Percentiles rank a stretch among this genome's conserved stretches.
Evolutionary conservation across 2,797 vertebrate species (phyloP).

Genomic region (Sebastes iracundus): DNA sequence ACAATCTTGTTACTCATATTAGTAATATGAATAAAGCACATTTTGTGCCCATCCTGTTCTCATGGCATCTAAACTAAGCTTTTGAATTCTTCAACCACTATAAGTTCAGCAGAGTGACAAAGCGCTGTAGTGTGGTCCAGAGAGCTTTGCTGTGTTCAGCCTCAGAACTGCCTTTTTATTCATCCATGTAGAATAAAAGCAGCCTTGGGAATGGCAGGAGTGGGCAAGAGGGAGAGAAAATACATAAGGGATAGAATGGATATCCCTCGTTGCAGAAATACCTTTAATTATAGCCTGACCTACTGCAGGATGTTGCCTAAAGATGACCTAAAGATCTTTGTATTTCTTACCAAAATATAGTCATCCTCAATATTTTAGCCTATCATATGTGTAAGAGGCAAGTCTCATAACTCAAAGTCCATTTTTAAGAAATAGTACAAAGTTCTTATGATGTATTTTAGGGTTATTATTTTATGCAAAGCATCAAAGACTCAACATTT

Average conservation of each 20-base stretch:
- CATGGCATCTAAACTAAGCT: conserved; percentile 8
- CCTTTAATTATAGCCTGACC: conserved; percentile 37
- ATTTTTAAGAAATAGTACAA: neutral
- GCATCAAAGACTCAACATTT: neutral
- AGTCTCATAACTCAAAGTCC: neutral
- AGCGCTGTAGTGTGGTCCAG: conserved; percentile 20
- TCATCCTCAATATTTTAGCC: conserved; percentile 6
- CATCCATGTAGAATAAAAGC: conserved; percentile 74
- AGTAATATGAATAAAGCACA: neutral
- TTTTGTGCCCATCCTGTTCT: conserved; percentile 11
- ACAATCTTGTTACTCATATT: neutral
- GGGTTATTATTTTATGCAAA: neutral
- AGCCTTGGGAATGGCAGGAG: conserved; percentile 54
- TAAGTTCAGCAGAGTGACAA: conserved; percentile 39
- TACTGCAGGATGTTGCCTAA: conserved; percentile 16
- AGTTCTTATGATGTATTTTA: neutral
- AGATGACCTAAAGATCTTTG: conserved; percentile 16
- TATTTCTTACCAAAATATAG: conserved; percentile 17
- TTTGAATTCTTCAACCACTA: conserved; percentile 7
- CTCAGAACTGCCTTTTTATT: conserved; percentile 55
- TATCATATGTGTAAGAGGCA: neutral
- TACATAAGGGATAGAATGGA: conserved; percentile 21
- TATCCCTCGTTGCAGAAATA: conserved; percentile 31
- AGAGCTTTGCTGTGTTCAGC: conserved; percentile 55
- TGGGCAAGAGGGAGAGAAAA: conserved; percentile 33